Evolutionary conservation across 2,113 vertebrate genomes (phyloP), one percentile per base, ranked within the genome.

Genomic region (Chauna torquata): DNA sequence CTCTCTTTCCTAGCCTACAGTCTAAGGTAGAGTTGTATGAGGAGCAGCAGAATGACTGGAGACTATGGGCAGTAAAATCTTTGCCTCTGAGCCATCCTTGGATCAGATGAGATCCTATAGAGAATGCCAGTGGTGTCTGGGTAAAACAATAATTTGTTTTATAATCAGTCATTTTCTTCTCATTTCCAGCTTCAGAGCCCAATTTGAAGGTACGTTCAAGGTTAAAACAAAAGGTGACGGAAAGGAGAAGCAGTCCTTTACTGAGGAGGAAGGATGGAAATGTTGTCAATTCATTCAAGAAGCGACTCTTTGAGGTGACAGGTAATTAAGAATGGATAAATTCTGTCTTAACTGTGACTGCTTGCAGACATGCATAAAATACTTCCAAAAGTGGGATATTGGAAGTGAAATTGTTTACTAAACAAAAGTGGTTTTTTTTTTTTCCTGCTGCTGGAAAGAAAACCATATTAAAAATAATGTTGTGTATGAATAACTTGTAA

Each of bases 221-320:
- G 94, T 99, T 99, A 98, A 99, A 99, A 98, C 99, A 99, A 97
- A 99, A 99, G 96, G 99, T 99, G 94, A 99, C 99, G 70, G 99
- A 99, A 97, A 98, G 99, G 95, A 99, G 99, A 97, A 99, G 99
- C 98, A 99, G 99, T 85, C 99, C 99, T 25, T 98, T 99, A 97
- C 98, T 99, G 72, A 99, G 99, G 97, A 98, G 99, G 97, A 99
- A 99, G 98, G 99, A 99, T 86, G 99, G 99, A 97, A 99, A 98
- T 93, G 97, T 98, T 69, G 98, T 99, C 97, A 98, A 98, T 96
- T 99, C 99, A 58, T 99, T 99, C 98, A 99, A 99, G 98, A 99
- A 99, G 97, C 98, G 99, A 97, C 98, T 99, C 87, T 98, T 99
- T 45, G 99, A 99, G 96, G 98, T 99, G 93, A 98, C 99, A 99